These are phyloP conservation scores for Kradibia gibbosae DNA, from an alignment of 1,140 invertebrate genomes.

Conservation along the genomic window DNA sequence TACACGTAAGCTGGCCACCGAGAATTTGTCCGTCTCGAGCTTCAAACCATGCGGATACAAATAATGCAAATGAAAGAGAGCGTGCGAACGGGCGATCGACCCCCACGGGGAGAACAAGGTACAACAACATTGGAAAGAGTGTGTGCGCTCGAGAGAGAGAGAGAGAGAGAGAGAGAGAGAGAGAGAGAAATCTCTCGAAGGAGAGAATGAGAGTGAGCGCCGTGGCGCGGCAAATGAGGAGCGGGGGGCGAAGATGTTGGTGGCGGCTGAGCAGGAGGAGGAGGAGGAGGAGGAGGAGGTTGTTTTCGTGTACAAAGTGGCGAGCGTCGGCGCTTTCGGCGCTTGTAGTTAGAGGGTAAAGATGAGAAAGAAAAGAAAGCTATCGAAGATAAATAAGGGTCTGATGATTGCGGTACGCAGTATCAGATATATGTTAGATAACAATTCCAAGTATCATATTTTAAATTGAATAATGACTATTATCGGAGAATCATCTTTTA, in stretches of 20 bases:
- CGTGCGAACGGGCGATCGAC: not conserved
- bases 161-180: not conserved
- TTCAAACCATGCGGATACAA: not conserved
- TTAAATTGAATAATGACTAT: not conserved
- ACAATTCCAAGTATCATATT: not conserved
- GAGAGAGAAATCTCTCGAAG: not conserved
- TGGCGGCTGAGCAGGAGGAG: not conserved
- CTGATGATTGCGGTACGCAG: slow-evolving; percentile 16
- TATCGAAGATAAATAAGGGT: not conserved
- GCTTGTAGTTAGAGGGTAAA: slow-evolving; percentile 40
- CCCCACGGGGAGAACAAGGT: too few relatives aligned
- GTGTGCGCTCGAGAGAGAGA: not conserved
- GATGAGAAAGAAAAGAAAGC: not conserved
- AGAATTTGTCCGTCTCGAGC: not conserved
- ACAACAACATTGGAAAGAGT: not conserved
- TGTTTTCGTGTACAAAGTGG: slow-evolving; percentile 8
- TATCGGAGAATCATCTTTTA: not conserved
- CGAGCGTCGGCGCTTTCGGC: slow-evolving; percentile 39
- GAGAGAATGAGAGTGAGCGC: not conserved
- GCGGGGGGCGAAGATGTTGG: not conserved
- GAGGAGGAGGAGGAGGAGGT: not conserved
- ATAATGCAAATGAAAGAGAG: slow-evolving; percentile 15
- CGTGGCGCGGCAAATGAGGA: not conserved
- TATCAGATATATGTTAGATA: slow-evolving; percentile 8
- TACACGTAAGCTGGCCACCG: not conserved